Conservation (phyloP, 2,797 vertebrate genomes). For the Ambastaia sidthimunki region DNA sequence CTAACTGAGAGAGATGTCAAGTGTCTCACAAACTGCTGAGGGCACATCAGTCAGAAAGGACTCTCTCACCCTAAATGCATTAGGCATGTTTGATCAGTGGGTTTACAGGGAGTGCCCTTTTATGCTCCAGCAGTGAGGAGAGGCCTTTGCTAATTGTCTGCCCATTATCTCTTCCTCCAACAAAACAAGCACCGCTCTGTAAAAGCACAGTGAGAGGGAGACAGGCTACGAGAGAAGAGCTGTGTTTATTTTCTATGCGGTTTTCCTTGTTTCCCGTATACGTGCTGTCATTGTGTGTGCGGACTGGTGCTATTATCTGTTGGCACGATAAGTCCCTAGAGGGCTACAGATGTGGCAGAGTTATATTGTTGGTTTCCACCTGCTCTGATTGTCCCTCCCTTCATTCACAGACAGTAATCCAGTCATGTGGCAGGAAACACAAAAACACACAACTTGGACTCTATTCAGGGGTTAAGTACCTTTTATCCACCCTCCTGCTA, state of each 20-base stretch:
- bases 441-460: slow-evolving; percentile 1
- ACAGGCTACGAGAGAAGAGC: slow-evolving; percentile 39
- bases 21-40: slow-evolving; percentile 36
- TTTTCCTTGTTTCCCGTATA: slow-evolving; percentile 40
- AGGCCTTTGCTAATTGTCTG: slow-evolving; percentile 53
- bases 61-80: slow-evolving; percentile 40
- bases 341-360: slow-evolving; percentile 36
- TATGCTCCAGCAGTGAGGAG: slow-evolving; percentile 26
- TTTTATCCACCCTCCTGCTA: slow-evolving; percentile 12
- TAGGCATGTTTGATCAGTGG: slow-evolving; percentile 55
- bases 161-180: slow-evolving; percentile 40
- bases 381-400: slow-evolving; percentile 42
- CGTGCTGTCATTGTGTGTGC: slow-evolving; percentile 46
- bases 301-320: slow-evolving; percentile 44
- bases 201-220: slow-evolving; percentile 38
- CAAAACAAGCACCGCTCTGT: slow-evolving; percentile 31
- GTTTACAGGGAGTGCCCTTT: slow-evolving; percentile 34
- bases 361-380: slow-evolving; percentile 47
- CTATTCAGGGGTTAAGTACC: not conserved
- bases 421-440: not conserved
- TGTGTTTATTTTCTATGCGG: slow-evolving; percentile 58
- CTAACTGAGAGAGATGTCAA: slow-evolving; percentile 35
- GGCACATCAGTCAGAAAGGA: slow-evolving; percentile 40
- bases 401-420: slow-evolving; percentile 46
- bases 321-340: slow-evolving; percentile 54